phyloP scores from a whole-genome alignment of 2,113 vertebrate species.

The Terrapene triunguis region DNA sequence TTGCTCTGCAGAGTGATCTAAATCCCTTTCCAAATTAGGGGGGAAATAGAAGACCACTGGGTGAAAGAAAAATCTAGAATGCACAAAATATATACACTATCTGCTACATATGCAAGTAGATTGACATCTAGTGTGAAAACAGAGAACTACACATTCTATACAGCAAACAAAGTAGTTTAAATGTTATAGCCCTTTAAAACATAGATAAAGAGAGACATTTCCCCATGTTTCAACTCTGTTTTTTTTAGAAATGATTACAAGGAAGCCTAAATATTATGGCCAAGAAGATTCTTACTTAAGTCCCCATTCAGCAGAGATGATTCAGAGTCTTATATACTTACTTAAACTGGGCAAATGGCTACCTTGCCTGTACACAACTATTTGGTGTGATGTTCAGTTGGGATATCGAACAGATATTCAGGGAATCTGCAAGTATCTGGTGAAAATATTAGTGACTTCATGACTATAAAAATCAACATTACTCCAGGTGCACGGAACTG shows the following conservation, averaged over 20 bases:
- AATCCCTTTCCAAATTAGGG: background rate
- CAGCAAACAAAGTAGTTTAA: background rate
- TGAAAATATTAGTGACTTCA: background rate
- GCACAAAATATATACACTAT: background rate
- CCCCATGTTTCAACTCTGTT: background rate
- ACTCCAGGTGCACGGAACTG: background rate
- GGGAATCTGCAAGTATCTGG: background rate
- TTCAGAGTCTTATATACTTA: background rate
- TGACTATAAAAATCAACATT: background rate
- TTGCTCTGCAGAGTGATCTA: background rate
- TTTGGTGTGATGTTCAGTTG: background rate
- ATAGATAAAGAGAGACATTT: background rate
- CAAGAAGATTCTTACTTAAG: background rate
- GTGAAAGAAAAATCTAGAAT: constrained; percentile 72
- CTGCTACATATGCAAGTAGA: constrained; percentile 43
- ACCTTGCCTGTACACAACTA: background rate
- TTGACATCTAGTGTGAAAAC: constrained; percentile 75
- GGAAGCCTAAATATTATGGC: background rate
- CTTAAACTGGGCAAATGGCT: background rate
- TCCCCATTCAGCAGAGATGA: background rate
- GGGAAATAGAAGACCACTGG: background rate
- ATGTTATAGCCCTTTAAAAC: background rate
- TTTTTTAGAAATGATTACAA: background rate
- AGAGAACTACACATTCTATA: constrained; percentile 51
- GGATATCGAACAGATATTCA: background rate